Base-by-base conservation (phyloP, 2,797 vertebrate species). In the Streptopelia turtur region DNA sequence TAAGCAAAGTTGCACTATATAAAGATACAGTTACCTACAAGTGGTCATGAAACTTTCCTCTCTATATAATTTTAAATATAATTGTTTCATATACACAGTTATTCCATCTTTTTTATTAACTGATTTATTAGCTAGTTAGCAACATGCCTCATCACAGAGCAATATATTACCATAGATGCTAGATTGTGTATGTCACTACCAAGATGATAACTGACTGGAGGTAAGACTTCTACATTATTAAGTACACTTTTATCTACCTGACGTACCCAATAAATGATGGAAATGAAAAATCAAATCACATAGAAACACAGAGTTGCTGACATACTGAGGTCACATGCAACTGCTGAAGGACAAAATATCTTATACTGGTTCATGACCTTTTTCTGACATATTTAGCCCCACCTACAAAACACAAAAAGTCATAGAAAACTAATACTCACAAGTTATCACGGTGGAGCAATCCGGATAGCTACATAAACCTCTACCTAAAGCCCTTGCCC, bases 251-350 rank as follows among this genome's bases (percentile, higher is more conserved):
- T 45, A 57, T 61, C 65, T 45, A 80, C 30, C n/a, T 59, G 50
- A 53, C 8, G 61, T 9, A 53, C 10, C 17, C 57, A 66, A 37
- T 84, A 77, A 83, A 66, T 20, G 43, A 87, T 93, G 25, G 31
- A 85, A 65, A 52, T 16, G 9, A 60, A 83, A 87, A 70, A 39
- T 53, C 15, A 80, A 69, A 31, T 45, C 15, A 69, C 57, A 27
- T 57, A 45, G 50, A 59, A 92, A 69, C 25, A 74, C 17, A 66
- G 27, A 66, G 35, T 17, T 3, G 2, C 35, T 22, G 69, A 81
- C 45, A 50, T 24, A 27, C 23, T 0, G 1, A 86, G 14, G 28
- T 71, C 53, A 88, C 1, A 0, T 10, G 7, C 8, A 81, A 75
- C 9, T 64, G 45, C 25, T 35, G 27, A 85, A 74, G 65, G 37